phyloP scores from a whole-genome alignment of 2,888 invertebrate genomes.

The Leptopilina myrica region DNA sequence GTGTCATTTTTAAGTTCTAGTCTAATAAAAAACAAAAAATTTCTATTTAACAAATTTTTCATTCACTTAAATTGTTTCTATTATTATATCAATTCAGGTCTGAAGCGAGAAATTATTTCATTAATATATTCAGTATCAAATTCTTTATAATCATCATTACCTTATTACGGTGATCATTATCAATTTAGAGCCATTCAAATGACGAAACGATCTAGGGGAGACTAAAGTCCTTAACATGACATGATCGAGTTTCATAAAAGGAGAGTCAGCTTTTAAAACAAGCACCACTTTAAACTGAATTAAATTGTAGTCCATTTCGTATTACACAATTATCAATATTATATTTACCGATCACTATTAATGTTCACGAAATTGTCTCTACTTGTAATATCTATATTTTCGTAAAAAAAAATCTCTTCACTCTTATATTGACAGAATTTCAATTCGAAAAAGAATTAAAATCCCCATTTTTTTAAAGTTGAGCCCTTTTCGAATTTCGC shows the following conservation, averaged over 20 bases:
- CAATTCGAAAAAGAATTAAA: too few species aligned
- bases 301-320: background rate
- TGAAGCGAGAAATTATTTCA: conserved; percentile 27
- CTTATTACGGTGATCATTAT: conserved; percentile 39
- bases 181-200: conserved; percentile 36
- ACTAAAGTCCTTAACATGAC: conserved; percentile 25
- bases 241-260: conserved; percentile 32
- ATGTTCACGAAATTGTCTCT: too few species aligned
- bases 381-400: too few species aligned
- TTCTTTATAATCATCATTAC: conserved; percentile 41
- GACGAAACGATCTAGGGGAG: conserved; percentile 40
- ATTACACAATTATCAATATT: too few species aligned
- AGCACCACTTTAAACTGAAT: background rate
- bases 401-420: too few species aligned
- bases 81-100: conserved; percentile 7
- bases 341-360: too few species aligned
- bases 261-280: conserved; percentile 16
- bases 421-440: too few species aligned
- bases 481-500: too few species aligned
- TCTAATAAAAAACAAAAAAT: too few species aligned
- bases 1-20: too few species aligned
- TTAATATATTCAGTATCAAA: conserved; percentile 40
- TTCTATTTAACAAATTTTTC: background rate
- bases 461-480: too few species aligned
- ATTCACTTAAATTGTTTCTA: conserved; percentile 11